Percentiles rank a stretch among this genome's conserved stretches.
Conservation (phyloP, 2,797 vertebrate genomes). For the Cheirogaleus major region DNA sequence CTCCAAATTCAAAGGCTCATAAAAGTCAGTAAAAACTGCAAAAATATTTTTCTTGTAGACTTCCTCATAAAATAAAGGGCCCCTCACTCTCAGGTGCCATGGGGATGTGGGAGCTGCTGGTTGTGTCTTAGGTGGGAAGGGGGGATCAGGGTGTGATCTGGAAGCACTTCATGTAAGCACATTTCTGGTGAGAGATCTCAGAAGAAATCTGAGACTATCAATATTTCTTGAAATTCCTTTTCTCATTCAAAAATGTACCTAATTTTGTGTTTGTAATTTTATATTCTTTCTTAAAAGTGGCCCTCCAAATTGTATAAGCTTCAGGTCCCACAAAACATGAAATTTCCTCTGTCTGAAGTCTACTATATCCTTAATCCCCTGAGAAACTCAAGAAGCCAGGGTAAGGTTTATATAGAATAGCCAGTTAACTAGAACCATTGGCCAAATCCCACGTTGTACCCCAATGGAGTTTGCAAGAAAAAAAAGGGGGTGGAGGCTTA, state of each 20-base stretch:
- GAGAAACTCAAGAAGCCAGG: background rate
- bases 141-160: background rate
- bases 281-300: background rate
- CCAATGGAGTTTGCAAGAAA: background rate
- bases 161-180: background rate
- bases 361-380: background rate
- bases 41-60: background rate
- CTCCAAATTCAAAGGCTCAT: background rate
- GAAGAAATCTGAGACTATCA: background rate
- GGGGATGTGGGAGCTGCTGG: background rate
- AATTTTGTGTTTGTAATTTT: conserved; percentile 9
- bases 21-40: background rate
- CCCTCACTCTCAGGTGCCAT: background rate
- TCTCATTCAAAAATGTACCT: background rate
- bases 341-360: background rate
- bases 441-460: background rate
- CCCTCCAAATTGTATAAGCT: background rate
- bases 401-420: background rate
- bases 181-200: background rate
- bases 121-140: background rate
- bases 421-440: background rate
- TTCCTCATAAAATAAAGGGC: background rate
- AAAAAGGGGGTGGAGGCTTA: background rate
- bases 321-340: background rate
- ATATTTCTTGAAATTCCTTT: background rate